Percentiles rank a stretch among this genome's conserved stretches.
Conservation (phyloP, 2,113 vertebrate species). For the Menidia beryllina region DNA sequence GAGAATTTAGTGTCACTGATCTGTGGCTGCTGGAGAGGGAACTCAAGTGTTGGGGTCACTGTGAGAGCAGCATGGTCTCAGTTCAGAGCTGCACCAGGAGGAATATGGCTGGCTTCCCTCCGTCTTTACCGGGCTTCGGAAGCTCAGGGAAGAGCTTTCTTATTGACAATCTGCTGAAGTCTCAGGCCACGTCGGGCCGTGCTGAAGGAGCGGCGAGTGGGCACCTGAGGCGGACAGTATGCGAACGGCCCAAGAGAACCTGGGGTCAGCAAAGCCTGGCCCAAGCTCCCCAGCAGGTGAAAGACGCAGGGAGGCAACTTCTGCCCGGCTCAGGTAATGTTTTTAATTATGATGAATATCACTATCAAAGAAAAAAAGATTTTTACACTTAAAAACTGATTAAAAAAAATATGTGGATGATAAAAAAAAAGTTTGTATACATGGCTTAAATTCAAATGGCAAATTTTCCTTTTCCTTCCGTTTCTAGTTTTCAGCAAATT, state of each 20-base stretch:
- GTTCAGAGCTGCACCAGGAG: conserved; percentile 75
- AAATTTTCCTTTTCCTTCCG: too few relatives aligned
- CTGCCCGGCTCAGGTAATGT: conserved; percentile 72
- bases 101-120: conserved; percentile 82
- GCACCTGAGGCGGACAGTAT: conserved; percentile 77
- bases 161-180: conserved; percentile 92
- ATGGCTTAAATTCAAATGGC: too few relatives aligned
- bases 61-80: conserved; percentile 72
- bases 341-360: too few relatives aligned
- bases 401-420: neutral
- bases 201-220: conserved; percentile 65
- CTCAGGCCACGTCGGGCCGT: conserved; percentile 70
- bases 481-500: neutral
- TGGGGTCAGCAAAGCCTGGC: conserved; percentile 77
- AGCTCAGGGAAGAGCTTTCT: conserved; percentile 93
- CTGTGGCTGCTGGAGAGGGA: conserved; percentile 68
- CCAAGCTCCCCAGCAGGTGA: conserved; percentile 60
- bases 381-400: neutral
- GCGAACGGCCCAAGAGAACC: conserved; percentile 70
- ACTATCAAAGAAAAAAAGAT: neutral
- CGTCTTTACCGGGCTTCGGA: conserved; percentile 84
- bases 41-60: conserved; percentile 59
- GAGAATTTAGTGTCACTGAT: conserved; percentile 68
- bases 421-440: neutral
- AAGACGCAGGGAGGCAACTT: conserved; percentile 48